Percentiles rank a stretch among this genome's conserved stretches.
Conservation (phyloP, 2,888 invertebrate species). For the Charanyca ferruginea region DNA sequence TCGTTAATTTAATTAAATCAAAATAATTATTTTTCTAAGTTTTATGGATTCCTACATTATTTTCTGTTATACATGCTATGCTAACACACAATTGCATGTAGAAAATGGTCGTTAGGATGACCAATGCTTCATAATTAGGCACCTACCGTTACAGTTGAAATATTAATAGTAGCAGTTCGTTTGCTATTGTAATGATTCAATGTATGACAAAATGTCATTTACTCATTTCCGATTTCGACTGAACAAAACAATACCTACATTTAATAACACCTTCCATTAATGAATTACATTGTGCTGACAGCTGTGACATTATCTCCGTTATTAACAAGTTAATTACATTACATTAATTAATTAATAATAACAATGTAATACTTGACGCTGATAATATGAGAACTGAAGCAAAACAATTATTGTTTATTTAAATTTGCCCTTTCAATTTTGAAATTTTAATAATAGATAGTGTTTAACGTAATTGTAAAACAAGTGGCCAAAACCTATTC, state of each 20-base stretch:
- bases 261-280: constrained; percentile 18
- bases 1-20: too few relatives aligned
- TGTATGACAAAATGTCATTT: neutral
- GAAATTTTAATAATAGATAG: neutral
- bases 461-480: neutral
- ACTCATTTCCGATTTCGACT: neutral
- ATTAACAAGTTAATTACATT: constrained; percentile 39
- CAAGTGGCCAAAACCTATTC: neutral
- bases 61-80: too few relatives aligned
- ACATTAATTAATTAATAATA: constrained; percentile 19
- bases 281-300: constrained; percentile 15
- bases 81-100: too few relatives aligned
- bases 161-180: too few relatives aligned
- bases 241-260: neutral
- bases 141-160: too few relatives aligned
- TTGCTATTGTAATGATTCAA: neutral
- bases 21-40: too few relatives aligned
- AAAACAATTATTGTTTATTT: constrained; percentile 14
- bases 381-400: constrained; percentile 7
- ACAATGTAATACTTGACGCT: constrained; percentile 18
- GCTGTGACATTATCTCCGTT: constrained; percentile 13
- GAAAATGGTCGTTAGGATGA: too few relatives aligned
- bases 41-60: too few relatives aligned
- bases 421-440: neutral
- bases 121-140: too few relatives aligned